phyloP scores from a whole-genome alignment of 1,140 invertebrate species.

The Hyphantria cunea region DNA sequence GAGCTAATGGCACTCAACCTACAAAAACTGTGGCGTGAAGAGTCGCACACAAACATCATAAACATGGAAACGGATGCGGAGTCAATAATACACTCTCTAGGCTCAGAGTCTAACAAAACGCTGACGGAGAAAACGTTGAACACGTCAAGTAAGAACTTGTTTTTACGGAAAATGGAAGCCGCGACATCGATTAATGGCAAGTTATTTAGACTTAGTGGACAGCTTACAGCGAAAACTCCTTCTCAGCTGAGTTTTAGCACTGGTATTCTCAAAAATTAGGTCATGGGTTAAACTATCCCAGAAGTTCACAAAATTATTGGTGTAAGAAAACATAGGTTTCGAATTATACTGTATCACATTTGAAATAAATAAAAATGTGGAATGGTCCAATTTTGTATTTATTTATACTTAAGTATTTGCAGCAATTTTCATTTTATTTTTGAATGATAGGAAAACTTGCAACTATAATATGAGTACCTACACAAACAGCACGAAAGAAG shows the following conservation, averaged over 20 bases:
- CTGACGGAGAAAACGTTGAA: slow-evolving; percentile 67
- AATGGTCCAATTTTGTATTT: too few relatives aligned
- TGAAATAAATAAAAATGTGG: too few relatives aligned
- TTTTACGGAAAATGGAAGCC: slow-evolving; percentile 72
- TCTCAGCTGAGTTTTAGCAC: slow-evolving; percentile 54
- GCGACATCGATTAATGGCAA: slow-evolving; percentile 66
- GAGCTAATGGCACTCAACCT: slow-evolving; percentile 83
- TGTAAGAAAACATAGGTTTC: too few relatives aligned
- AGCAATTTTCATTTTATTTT: too few relatives aligned
- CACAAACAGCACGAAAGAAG: too few relatives aligned
- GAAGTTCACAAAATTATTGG: too few relatives aligned
- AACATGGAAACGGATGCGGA: slow-evolving; percentile 62
- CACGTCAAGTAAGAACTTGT: slow-evolving; percentile 63
- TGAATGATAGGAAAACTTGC: too few relatives aligned
- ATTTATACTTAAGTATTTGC: too few relatives aligned
- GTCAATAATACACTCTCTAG: slow-evolving; percentile 65
- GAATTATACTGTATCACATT: too few relatives aligned
- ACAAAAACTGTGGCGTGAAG: slow-evolving; percentile 74
- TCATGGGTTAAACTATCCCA: neutral
- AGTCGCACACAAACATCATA: slow-evolving; percentile 67
- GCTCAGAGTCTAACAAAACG: slow-evolving; percentile 68
- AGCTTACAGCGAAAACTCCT: slow-evolving; percentile 49
- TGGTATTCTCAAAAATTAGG: slow-evolving; percentile 39
- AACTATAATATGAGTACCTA: too few relatives aligned
- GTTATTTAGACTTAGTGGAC: slow-evolving; percentile 61